phyloP scores from a whole-genome alignment of 2,113 vertebrate species.

The Hiodon tergisus region DNA sequence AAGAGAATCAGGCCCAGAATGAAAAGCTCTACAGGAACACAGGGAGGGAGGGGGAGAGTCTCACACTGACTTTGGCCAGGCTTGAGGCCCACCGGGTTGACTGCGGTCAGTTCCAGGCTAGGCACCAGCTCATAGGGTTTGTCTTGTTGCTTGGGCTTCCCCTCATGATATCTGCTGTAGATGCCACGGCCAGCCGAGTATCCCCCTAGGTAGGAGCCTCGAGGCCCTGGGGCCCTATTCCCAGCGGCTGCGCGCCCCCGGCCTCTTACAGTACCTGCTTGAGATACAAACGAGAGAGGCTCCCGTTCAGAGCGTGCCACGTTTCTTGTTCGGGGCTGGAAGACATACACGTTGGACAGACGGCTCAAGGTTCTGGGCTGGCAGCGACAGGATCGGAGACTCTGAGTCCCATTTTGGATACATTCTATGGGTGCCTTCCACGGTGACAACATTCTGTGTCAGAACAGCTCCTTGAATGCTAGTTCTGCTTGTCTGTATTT shows the following conservation, averaged over 20 bases:
- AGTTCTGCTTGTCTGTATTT: background rate
- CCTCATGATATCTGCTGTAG: slow-evolving; percentile 99
- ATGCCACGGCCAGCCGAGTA: slow-evolving; percentile 98
- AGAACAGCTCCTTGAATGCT: slow-evolving; percentile 15
- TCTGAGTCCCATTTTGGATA: background rate
- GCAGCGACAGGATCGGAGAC: background rate
- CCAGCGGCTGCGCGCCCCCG: slow-evolving; percentile 87
- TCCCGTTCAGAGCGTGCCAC: slow-evolving; percentile 9
- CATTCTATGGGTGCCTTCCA: background rate
- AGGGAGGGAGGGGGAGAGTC: slow-evolving; percentile 18
- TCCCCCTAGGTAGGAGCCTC: slow-evolving; percentile 95
- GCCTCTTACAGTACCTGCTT: slow-evolving; percentile 98
- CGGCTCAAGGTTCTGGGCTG: slow-evolving; percentile 1
- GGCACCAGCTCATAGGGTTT: slow-evolving; percentile 92
- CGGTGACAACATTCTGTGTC: background rate
- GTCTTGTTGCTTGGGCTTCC: slow-evolving; percentile 90
- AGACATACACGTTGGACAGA: background rate
- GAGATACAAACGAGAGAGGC: slow-evolving; percentile 66
- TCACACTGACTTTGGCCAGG: slow-evolving; percentile 91
- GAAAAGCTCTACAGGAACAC: background rate
- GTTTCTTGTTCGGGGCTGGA: background rate
- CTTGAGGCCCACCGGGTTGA: slow-evolving; percentile 91
- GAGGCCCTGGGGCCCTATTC: slow-evolving; percentile 87
- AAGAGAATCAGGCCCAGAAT: background rate
- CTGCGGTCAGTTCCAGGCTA: slow-evolving; percentile 84